These are phyloP conservation scores for Halocaridina rubra DNA, from an alignment of 2,888 invertebrate genomes.

Conservation along the genomic window DNA sequence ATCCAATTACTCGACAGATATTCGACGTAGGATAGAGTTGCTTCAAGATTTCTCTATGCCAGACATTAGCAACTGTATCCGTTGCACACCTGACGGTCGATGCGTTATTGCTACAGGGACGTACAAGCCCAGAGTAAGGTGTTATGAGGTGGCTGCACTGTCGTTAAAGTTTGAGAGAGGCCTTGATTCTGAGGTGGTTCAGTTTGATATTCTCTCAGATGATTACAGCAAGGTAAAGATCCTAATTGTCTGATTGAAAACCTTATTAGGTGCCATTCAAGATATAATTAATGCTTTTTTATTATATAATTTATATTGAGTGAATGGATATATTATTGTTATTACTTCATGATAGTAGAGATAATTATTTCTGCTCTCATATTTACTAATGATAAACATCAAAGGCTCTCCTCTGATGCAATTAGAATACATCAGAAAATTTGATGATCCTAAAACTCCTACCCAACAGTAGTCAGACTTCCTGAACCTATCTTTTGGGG, in stretches of 20 bases:
- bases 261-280: no score
- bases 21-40: slow-evolving; percentile 90
- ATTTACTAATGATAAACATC: no score
- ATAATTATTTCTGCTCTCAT: no score
- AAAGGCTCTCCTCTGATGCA: no score
- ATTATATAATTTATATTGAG: no score
- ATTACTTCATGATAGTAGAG: no score
- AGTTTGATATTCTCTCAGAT: slow-evolving; percentile 91
- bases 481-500: no score
- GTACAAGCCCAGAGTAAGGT: slow-evolving; percentile 95
- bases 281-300: no score
- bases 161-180: slow-evolving; percentile 98
- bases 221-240: slow-evolving; percentile 89
- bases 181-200: slow-evolving; percentile 95
- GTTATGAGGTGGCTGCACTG: slow-evolving; percentile 95
- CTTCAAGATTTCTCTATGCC: slow-evolving; percentile 99
- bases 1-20: slow-evolving; percentile 74
- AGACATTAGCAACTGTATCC: slow-evolving; percentile 85
- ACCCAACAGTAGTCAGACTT: no score
- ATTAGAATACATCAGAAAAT: no score
- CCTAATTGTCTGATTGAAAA: slow-evolving; percentile 22
- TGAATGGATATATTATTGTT: no score
- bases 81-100: slow-evolving; percentile 89
- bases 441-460: no score
- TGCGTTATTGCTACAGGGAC: slow-evolving; percentile 92